Base-by-base conservation (phyloP, 2,797 vertebrate species). In the Mycteria americana region DNA sequence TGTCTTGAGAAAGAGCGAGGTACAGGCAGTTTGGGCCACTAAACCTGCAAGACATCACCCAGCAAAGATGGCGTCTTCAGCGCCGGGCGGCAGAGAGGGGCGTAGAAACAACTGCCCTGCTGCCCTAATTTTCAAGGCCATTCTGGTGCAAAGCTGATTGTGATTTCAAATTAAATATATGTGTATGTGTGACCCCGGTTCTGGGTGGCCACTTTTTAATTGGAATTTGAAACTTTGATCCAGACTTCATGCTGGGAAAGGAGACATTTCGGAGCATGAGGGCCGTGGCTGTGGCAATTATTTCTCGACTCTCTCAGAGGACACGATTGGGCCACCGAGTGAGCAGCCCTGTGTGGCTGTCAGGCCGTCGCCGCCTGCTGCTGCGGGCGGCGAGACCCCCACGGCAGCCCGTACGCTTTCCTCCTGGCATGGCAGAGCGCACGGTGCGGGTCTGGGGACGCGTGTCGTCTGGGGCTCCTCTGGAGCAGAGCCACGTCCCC, bases 321-420 rank as follows among this genome's bases (percentile, higher is more conserved):
- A 41, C 6, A 6, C 7, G 0, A 56, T 28, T 37, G 43, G 33
- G 35, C 50, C 18, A 18, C 39, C 50, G 43, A 64, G 35, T 0
- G 0, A 54, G 75, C 8, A 2, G 53, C 18, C 56, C 56, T 7
- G 4, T 7, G 4, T 9, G 57, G 76, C 50, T 80, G 22, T 21
- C 41, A 31, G 65, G 15, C 22, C 5, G 0, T 23, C 8, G 3
- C n/a, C 51, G 23, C 46, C 27, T 18, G 33, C 51, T 25, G 65
- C 51, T 41, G 53, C 0, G 5, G 50, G 43, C 51, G n/a, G 15
- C 9, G 5, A 53, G 69, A 69, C 6, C 28, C 17, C 10, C 39
- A 12, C 0, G 0, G 48, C 72, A 80, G 27, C 31, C n/a, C 0
- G 1, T 18, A 13, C 2, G 13, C 30, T 45, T 46, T 84, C 77